Base-by-base conservation (phyloP, 2,113 vertebrate genomes). In the Poicephalus meyeri region DNA sequence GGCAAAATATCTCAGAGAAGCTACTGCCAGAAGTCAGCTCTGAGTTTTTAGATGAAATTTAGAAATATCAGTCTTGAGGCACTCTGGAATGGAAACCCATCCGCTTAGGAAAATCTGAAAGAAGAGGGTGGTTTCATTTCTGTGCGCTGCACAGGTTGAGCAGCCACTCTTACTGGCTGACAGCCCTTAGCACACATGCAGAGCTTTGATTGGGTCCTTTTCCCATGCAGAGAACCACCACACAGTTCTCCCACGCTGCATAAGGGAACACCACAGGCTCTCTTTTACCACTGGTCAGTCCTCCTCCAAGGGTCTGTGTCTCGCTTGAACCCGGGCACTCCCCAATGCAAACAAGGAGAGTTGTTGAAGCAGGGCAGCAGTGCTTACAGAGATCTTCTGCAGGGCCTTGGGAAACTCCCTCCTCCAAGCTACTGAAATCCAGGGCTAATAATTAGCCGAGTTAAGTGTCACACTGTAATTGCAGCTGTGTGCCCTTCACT, bases 361-460 rank as follows among this genome's bases (percentile, higher is more conserved):
- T 2, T 46, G 37, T 49, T 49, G 53, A 49, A 84, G 61, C 2
- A 1, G 31, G 68, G 79, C 53, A 23, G 78, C 70, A 52, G 37
- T 1, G 3, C 58, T 65, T 29, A 13, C 11, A 11, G 14, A 19
- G 35, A n/a, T 69, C 77, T 77, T 78, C 63, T 11, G 4, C 1
- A 60, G 9, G 35, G 44, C 88, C 71, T 64, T 39, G 85, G 86
- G 93, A 96, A 96, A 94, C 50, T 91, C 88, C 94, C 85, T 93
- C 68, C 93, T 91, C 39, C 80, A 73, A 96, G 93, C 91, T 86
- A 93, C 72, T 60, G 72, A 94, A 96, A 94, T 90, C 39, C 69
- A 52, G 64, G 80, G 68, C 13, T 95, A 95, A 97, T 96, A 92
- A 96, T 96, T 97, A 96, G 94, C 95, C 1, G 5, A 42, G 35